Base-by-base conservation (phyloP, 2,888 invertebrate genomes). In the Aporophyla nigra region DNA sequence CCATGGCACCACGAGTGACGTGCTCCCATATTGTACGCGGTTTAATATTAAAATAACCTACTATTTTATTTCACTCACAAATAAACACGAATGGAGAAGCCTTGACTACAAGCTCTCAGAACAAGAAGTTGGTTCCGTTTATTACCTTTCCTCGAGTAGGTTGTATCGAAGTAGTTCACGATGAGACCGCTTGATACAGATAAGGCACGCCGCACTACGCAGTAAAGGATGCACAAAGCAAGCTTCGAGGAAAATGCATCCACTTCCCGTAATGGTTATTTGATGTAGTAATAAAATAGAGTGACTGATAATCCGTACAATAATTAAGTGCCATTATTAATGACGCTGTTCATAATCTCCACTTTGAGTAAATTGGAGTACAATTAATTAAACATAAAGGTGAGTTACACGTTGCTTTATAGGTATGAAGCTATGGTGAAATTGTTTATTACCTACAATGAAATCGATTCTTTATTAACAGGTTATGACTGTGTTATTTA, bases 121-220 rank as follows among this genome's bases (percentile, higher is more conserved):
- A 40, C n/a, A 53, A 59, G 54, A 40, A 72, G 58, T 76, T 70
- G 27, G 46, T 68, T 67, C 53, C 0, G 19, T 76, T 82, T 76
- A 83, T 83, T 84, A 77, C 80, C 73, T 69, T 82, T 68, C 43
- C 53, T 78, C 85, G 88, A 90, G 89, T 85, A 82, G 82, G 88
- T 87, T 79, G 85, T 88, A 89, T 89, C 87, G 89, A 90, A 87
- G 80, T 86, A 84, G 84, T 77, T 76, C 73, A 76, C 86, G 86
- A 87, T 78, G 87, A 88, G 87, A 83, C 89, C 86, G 86, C 81
- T 86, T 85, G 91, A 91, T 90, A 89, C 77, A 92, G 93, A 94
- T 93, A 93, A 86, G 90, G 89, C 94, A 93, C 93, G 92, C 65
- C 82, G 79, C 82, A 82, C 77, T 76, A 40, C 78, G 59, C 71